Base-by-base conservation (phyloP, 2,888 invertebrate species). In the Vesta saturnalis region DNA sequence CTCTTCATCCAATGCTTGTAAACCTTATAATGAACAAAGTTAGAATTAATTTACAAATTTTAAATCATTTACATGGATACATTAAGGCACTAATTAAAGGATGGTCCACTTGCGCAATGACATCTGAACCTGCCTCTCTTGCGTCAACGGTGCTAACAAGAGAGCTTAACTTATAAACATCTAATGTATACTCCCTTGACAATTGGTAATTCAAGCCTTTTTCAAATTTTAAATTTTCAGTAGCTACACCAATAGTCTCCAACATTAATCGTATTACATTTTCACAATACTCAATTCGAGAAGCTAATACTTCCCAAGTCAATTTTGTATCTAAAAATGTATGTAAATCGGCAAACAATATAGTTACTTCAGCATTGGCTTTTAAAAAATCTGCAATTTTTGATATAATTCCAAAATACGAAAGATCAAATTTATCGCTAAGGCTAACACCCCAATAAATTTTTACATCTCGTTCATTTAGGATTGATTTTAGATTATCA, bases 401-500 rank as follows among this genome's bases (percentile, higher is more conserved):
- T 0, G 95, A 93, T 94, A 99, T 97, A 0, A 99, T 98, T 1
- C 98, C 97, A 85, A 99, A 99, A 85, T 99, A 99, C n/a, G 98
- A 99, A 21, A 99, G 92, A 87, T 99, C 99, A 21, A 99, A 99
- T 78, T 93, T 94, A 2, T 99, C 99, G 1, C 99, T 99, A 0
- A 99, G 99, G 0, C 99, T 99, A 18, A 99, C 98, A 54, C 99
- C 99, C 99, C 99, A 99, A 83, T 99, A 99, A 5, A 99, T 88
- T 85, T 92, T 95, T n/a, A 97, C 80, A 84, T 97, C 95, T 64
- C 96, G 88, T 79, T 95, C 90, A 79, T 93, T 92, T 54, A 98
- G 81, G 60, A 96, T 89, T 74, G 90, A 87, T 73, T 88, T 90
- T 10, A 99, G 86, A 81, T 92, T 92, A 62, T 97, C 97, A 80